Base-by-base conservation (phyloP, 1,140 invertebrate genomes). In the Penaeus indicus region DNA sequence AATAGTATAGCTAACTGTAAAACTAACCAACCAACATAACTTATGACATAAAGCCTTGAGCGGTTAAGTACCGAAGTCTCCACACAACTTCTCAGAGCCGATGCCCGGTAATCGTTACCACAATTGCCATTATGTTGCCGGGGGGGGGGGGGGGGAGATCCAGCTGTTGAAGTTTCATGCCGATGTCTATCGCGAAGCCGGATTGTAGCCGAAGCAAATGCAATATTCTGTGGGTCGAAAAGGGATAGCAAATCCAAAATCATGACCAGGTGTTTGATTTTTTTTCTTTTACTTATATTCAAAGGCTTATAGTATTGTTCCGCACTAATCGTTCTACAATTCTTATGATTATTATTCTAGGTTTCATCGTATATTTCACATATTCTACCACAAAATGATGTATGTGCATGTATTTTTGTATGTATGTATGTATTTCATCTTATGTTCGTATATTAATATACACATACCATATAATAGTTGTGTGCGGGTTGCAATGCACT, bases 151-250 rank as follows among this genome's bases (percentile, higher is more conserved):
- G n/a, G n/a, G n/a, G n/a, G 16, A 90, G 81, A 88, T 94, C 93
- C 1, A 86, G 54, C 61, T 64, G 54, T 92, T 92, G 85, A 94
- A 95, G 22, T n/a, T 92, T 94, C 88, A 96, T 96, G 0, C 94
- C 95, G 3, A 96, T 93, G 79, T n/a, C n/a, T n/a, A n/a, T 94
- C 94, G 92, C 96, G 27, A 94, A 94, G 27, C 94, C 94, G 94
- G 90, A 63, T 93, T 93, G 88, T 95, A 94, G 81, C 94, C 92
- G 84, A 96, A 95, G 91, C 96, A 97, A 85, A 97, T 95, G 0
- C 95, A 95, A 92, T 97, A 97, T 91, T 96, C 1, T 96, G 91
- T 92, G 96, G 95, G 91, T 96, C 96, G 95, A 96, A 92, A 80
- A 94, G 92, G 95, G 95, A 90, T 95, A 93, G 92, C 54, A 54